Conservation (phyloP, 2,113 vertebrate genomes). For the Takifugu bimaculatus region DNA sequence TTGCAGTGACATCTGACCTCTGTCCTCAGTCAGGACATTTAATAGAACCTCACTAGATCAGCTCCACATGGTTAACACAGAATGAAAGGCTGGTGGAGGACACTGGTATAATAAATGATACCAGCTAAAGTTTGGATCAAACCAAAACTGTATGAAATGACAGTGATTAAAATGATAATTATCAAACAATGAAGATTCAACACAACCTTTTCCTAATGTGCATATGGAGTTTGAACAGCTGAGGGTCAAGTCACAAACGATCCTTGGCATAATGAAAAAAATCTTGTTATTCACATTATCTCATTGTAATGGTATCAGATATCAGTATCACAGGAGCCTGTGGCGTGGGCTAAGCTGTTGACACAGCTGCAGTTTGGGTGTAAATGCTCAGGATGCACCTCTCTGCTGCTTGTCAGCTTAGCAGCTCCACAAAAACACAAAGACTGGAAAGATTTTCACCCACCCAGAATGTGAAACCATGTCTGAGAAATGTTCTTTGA, state of each 20-base stretch:
- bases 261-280: not conserved
- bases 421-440: constrained; percentile 17
- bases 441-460: constrained; percentile 31
- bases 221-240: not conserved
- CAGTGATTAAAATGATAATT: not conserved
- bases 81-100: not conserved
- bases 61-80: constrained; percentile 28
- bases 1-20: constrained; percentile 31
- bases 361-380: constrained; percentile 64
- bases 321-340: constrained; percentile 17
- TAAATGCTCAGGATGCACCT: constrained; percentile 50
- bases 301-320: constrained; percentile 7
- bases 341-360: constrained; percentile 37
- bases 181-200: too few species aligned
- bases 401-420: constrained; percentile 6
- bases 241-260: not conserved
- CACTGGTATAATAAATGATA: constrained; percentile 23
- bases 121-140: not conserved
- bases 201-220: not conserved
- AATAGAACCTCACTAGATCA: constrained; percentile 25
- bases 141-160: not conserved
- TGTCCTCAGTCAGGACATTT: constrained; percentile 12
- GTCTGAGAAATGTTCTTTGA: constrained; percentile 29
- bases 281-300: constrained; percentile 8
- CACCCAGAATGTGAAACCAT: constrained; percentile 11